phyloP scores from a whole-genome alignment of 1,140 invertebrate genomes.

The Drosophila lowei region DNA sequence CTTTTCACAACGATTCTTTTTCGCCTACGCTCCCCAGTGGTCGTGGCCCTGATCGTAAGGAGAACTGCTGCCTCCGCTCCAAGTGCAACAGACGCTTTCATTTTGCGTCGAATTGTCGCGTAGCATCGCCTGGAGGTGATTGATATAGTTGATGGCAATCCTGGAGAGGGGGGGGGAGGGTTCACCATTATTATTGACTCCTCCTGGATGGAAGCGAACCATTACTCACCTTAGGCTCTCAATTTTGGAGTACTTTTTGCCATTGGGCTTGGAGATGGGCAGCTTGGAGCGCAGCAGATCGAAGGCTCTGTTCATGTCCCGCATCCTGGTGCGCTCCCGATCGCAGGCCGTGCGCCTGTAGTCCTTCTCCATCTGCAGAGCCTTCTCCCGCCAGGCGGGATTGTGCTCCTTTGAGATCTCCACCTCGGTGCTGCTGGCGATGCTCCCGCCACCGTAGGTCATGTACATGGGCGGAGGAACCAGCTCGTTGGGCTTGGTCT shows the following conservation, averaged over 20 bases:
- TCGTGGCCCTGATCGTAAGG: slow-evolving; percentile 66
- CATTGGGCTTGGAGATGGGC: slow-evolving; percentile 91
- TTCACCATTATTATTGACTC: not conserved
- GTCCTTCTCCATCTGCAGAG: slow-evolving; percentile 85
- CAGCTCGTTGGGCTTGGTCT: slow-evolving; percentile 53
- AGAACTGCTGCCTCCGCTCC: slow-evolving; percentile 68
- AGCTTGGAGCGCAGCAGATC: slow-evolving; percentile 90
- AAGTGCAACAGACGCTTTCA: slow-evolving; percentile 56
- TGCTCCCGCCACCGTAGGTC: slow-evolving; percentile 46
- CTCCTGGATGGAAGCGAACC: not conserved
- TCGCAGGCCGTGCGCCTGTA: slow-evolving; percentile 89
- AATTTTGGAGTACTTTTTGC: slow-evolving; percentile 95
- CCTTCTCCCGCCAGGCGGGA: slow-evolving; percentile 85
- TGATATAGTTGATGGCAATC: slow-evolving; percentile 91
- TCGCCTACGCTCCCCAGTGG: slow-evolving; percentile 61
- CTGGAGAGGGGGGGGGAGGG: slow-evolving; percentile 76
- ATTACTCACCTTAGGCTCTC: slow-evolving; percentile 89
- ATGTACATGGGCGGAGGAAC: slow-evolving; percentile 77
- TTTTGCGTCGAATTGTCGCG: slow-evolving; percentile 63
- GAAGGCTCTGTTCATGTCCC: slow-evolving; percentile 94
- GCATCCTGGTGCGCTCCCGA: slow-evolving; percentile 92
- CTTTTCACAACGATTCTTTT: not conserved
- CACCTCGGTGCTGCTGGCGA: slow-evolving; percentile 64
- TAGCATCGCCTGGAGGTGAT: slow-evolving; percentile 86
- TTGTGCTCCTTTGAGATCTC: slow-evolving; percentile 83